Base-by-base conservation (phyloP, 2,797 vertebrate genomes). In the Cephalopachus bancanus region DNA sequence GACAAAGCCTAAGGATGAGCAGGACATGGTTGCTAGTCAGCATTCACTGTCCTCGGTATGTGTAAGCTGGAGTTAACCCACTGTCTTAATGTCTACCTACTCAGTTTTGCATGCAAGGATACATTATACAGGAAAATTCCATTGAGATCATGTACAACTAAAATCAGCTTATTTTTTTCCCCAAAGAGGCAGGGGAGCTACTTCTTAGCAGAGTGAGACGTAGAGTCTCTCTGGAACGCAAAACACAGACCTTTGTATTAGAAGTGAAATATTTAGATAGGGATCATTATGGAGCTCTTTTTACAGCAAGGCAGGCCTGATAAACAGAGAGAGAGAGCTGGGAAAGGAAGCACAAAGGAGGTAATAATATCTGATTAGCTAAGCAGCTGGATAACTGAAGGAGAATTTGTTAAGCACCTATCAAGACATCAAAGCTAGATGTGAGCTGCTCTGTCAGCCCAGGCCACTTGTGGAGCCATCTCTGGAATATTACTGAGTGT, bases 221-320 rank as follows among this genome's bases (percentile, higher is more conserved):
- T 80, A 80, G 67, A 98, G 97, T 96, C 98, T 97, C 95, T 91
- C 76, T 0, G 2, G 97, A 97, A 96, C 97, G 97, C 94, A 92
- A 97, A 98, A 97, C 94, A 69, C 94, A 97, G 97, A 98, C 97
- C 96, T 98, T 98, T 98, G 97, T 98, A 85, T 96, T 84, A 89
- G 94, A 96, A 98, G 98, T 98, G 98, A 98, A 99, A 98, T 98
- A 98, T 98, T 98, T 98, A 98, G 98, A 98, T 98, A 94, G 97
- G 97, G 97, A 98, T 98, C 97, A 96, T 98, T 96, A 96, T 74
- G 59, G 97, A 97, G 95, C 97, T 98, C 97, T 91, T 98, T 98
- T 97, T 98, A 96, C 92, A 69, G 91, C 97, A 97, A 97, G 93
- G 97, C 97, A 97, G 97, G 95, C 97, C 97, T 93, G 97, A 91